Evolutionary conservation across 2,888 invertebrate genomes (phyloP), one percentile per base, ranked within the genome.

Genomic region (Onchidella celtica): DNA sequence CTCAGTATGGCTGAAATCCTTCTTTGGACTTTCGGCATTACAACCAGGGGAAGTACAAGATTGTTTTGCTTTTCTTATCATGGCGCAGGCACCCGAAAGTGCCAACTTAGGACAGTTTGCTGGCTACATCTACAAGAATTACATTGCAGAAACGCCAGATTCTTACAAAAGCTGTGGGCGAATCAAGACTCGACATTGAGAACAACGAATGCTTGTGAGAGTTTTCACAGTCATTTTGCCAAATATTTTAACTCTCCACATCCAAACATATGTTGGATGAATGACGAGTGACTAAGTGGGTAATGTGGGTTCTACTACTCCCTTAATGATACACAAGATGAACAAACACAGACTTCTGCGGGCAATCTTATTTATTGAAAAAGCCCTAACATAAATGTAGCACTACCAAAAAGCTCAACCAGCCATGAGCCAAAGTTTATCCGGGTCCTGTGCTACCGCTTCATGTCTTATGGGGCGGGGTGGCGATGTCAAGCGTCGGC

Each of bases 21-120:
- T 66, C 32, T 66, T 66, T 66, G 34, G 66, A 27, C 66, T 66
- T 27, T 32, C 27, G 32, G n/a, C 34, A 4, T 32, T 66, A 9
- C 6, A 66, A 9, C 66, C 34, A 32, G 32, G 32, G 34, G 34
- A 66, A 66, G 32, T 66, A 11, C 9, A 32, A 32, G 66, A 32
- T 32, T 66, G 66, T n/a, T 66, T 66, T 34, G 66, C 29, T 34
- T 66, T 66, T 32, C 6, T n/a, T 32, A 4, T 66, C 66, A 66
- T 66, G 66, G 66, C 66, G 11, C 11, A 34, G 9, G n/a, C 66
- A 66, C 9, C 17, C 6, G 21, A 4, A 27, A 66, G 34, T 66
- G 66, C 17, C 34, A 66, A 9, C 17, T 9, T 66, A 4, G 9
- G 6, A 21, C 11, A 32, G 9, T 66, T 66, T 32, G 66, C 66